Conservation (phyloP, 2,888 invertebrate genomes). For the Drosophila rellima region DNA sequence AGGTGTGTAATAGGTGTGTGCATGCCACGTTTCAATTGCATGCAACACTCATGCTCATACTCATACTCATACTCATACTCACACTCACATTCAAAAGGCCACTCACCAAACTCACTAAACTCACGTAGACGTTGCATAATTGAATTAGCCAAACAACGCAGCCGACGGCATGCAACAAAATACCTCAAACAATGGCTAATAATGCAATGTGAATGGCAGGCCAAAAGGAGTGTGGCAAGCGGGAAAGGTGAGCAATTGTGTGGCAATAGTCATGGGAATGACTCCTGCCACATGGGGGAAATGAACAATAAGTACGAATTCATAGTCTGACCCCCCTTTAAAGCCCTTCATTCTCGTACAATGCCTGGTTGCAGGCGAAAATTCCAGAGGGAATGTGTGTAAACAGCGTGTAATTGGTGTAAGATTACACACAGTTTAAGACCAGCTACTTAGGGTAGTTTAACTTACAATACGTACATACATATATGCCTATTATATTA, state of each 20-base stretch:
- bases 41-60: conserved; percentile 25
- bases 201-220: conserved; percentile 45
- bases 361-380: conserved; percentile 3
- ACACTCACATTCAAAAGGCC: conserved; percentile 30
- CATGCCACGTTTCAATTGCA: conserved; percentile 56
- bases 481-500: no score
- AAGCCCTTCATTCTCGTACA: neutral
- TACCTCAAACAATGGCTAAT: conserved; percentile 60
- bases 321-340: neutral
- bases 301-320: conserved; percentile 35
- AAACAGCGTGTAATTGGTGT: conserved; percentile 38
- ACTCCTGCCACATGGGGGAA: conserved; percentile 19
- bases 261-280: conserved; percentile 30
- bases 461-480: no score
- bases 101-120: conserved; percentile 21
- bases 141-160: conserved; percentile 72
- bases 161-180: conserved; percentile 49
- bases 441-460: neutral
- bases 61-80: conserved; percentile 20
- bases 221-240: conserved; percentile 12
- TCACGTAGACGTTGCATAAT: conserved; percentile 61
- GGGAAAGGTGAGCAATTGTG: conserved; percentile 34
- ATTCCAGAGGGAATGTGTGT: conserved; percentile 14
- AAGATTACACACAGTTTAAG: conserved; percentile 13
- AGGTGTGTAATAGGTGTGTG: conserved; percentile 55